phyloP scores from a whole-genome alignment of 1,140 invertebrate genomes.

The Drosophila grimshawi region DNA sequence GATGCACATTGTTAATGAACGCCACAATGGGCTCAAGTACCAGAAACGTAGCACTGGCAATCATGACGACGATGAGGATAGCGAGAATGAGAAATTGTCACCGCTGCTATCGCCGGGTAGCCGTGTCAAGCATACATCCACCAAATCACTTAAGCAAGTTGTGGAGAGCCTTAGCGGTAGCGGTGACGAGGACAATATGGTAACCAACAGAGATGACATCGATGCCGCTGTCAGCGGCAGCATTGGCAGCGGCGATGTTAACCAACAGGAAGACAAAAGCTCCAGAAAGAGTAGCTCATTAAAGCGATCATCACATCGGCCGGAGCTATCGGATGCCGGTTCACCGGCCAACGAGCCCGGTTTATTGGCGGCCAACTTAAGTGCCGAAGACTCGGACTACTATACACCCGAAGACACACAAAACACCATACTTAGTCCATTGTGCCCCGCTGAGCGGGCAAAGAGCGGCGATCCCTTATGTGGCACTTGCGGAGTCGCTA shows the following conservation, averaged over 20 bases:
- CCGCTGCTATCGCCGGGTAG: conserved; percentile 88
- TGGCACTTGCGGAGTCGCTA: conserved; percentile 17
- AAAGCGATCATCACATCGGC: conserved; percentile 45
- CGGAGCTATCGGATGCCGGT: conserved; percentile 31
- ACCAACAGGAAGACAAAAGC: conserved; percentile 23
- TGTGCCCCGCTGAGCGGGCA: conserved; percentile 78
- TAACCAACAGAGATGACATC: not conserved
- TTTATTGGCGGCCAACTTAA: conserved; percentile 24
- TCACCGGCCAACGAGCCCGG: conserved; percentile 29
- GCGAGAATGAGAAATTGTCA: conserved; percentile 92
- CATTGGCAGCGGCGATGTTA: conserved; percentile 10
- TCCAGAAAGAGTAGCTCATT: conserved; percentile 41
- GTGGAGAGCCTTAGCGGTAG: conserved; percentile 46
- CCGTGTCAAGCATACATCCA: conserved; percentile 57
- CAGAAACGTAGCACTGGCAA: conserved; percentile 31
- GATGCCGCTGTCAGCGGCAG: conserved; percentile 2
- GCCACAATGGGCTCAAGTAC: conserved; percentile 55
- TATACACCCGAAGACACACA: conserved; percentile 89
- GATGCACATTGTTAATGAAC: conserved; percentile 78
- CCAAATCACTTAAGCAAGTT: conserved; percentile 65
- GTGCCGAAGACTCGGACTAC: conserved; percentile 89
- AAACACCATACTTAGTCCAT: conserved; percentile 87
- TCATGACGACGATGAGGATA: conserved; percentile 88
- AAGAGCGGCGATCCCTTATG: conserved; percentile 69
- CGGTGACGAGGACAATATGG: conserved; percentile 41